Evolutionary conservation across 2,797 vertebrate genomes (phyloP).

Genomic region (Poeciliopsis infans): DNA sequence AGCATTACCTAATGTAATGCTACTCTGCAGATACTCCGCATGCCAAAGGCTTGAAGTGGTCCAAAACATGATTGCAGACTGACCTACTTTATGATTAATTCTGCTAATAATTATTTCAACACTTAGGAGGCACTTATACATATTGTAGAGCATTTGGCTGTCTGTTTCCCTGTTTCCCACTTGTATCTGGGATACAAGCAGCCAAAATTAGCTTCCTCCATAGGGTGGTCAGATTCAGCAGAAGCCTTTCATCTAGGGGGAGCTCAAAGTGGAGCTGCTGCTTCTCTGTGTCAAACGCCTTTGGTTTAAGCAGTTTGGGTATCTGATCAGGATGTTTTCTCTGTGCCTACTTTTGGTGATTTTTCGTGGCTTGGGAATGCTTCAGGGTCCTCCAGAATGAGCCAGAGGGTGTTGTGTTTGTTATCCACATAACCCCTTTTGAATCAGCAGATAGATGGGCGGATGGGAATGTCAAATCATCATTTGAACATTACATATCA

Average conservation of each 20-base stretch:
- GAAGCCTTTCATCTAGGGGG: background rate
- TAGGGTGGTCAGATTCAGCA: background rate
- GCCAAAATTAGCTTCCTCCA: background rate
- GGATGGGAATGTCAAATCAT: background rate
- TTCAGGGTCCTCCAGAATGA: background rate
- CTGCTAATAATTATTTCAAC: constrained; percentile 4
- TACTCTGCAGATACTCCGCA: background rate
- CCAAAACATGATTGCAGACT: background rate
- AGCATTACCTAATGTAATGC: background rate
- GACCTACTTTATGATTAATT: background rate
- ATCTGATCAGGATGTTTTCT: background rate
- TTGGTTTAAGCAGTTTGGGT: background rate
- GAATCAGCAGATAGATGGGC: background rate
- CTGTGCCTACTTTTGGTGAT: background rate
- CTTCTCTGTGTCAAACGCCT: background rate
- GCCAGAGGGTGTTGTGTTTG: background rate
- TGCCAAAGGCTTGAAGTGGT: background rate
- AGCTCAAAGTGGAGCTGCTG: background rate
- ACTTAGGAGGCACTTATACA: background rate
- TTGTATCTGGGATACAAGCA: background rate
- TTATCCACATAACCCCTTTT: background rate
- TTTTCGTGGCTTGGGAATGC: background rate
- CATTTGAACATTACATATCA: background rate
- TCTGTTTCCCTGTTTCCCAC: background rate
- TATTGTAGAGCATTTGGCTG: background rate